phyloP scores from a whole-genome alignment of 1,140 invertebrate species.

The Cephus cinctus region DNA sequence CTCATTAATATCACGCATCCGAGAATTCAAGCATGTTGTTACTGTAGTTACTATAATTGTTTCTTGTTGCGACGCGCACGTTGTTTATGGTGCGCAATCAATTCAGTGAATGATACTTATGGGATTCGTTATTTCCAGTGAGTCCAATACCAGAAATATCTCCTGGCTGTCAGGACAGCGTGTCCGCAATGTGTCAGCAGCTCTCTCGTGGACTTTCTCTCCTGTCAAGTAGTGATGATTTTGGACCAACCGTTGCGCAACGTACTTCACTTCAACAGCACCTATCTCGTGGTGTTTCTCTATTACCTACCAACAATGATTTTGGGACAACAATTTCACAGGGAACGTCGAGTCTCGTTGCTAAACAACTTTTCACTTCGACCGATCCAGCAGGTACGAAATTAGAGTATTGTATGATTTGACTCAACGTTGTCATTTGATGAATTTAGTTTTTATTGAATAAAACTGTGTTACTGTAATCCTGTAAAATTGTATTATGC shows the following conservation, averaged over 20 bases:
- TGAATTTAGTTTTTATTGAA: too few species aligned
- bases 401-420: not conserved
- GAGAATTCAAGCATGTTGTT: too few species aligned
- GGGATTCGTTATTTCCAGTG: constrained; percentile 50
- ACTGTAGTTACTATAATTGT: too few species aligned
- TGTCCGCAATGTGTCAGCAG: constrained; percentile 86
- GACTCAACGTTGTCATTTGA: too few species aligned
- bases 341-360: constrained; percentile 32
- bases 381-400: constrained; percentile 35
- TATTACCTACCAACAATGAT: constrained; percentile 70
- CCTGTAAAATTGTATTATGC: not conserved
- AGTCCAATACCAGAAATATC: constrained; percentile 82
- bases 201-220: constrained; percentile 79
- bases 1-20: too few species aligned
- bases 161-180: constrained; percentile 69
- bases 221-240: constrained; percentile 68
- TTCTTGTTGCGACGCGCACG: too few species aligned
- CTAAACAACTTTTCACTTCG: constrained; percentile 39
- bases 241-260: constrained; percentile 60
- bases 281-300: constrained; percentile 77
- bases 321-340: constrained; percentile 54
- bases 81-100: too few species aligned
- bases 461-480: not conserved
- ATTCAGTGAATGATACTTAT: constrained; percentile 21
- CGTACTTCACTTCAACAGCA: too few species aligned